A percentile compares a stretch with the other conserved stretches of the same genome.
These are phyloP conservation scores for Xiphorhynchus elegans DNA, from an alignment of 2,113 vertebrate genomes.

Conservation along the genomic window DNA sequence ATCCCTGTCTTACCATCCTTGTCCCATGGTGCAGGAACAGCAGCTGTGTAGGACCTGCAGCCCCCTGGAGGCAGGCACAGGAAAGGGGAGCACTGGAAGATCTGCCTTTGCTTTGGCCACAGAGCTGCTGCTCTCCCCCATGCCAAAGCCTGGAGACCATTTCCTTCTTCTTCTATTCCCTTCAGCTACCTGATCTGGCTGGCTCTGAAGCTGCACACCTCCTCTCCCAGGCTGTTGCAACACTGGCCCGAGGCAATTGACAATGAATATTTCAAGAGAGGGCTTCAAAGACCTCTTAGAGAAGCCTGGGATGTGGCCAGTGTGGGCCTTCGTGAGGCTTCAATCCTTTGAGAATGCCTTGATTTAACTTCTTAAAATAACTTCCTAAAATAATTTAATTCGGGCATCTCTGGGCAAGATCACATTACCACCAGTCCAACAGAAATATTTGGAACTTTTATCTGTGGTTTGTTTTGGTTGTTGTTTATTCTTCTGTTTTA, in stretches of 20 bases:
- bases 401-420: background rate
- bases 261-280: background rate
- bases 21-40: background rate
- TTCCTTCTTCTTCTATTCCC: background rate
- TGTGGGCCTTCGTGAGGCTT: background rate
- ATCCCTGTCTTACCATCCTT: background rate
- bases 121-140: background rate
- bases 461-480: background rate
- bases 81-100: rapidly evolving
- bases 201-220: background rate
- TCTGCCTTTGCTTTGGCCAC: background rate
- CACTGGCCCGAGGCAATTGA: background rate
- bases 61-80: background rate
- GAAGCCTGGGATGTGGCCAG: background rate
- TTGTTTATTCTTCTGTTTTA: background rate
- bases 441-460: background rate
- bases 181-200: background rate
- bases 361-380: background rate
- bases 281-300: background rate
- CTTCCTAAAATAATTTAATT: background rate
- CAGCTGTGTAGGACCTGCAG: background rate
- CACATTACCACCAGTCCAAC: background rate
- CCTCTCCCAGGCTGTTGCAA: background rate
- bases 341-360: background rate
- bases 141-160: background rate